Base-by-base conservation (phyloP, 2,888 invertebrate genomes). In the Drosophila yooni region DNA sequence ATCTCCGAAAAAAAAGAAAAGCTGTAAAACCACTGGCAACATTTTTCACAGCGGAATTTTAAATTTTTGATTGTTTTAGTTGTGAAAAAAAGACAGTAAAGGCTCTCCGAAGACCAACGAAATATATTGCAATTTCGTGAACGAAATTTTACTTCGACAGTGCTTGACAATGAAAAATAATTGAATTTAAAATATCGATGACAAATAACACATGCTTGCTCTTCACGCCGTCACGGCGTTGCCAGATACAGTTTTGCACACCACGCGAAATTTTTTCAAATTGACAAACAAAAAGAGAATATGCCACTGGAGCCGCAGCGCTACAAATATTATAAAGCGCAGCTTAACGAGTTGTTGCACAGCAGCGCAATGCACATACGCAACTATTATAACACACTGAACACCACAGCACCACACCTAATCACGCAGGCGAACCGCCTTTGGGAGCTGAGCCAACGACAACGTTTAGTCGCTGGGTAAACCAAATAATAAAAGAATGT, bases 381-480 rank as follows among this genome's bases (percentile, higher is more conserved):
- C 2, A 57, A 31, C 5, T 81, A 75, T 43, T 40, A 67, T 29
- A 38, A 18, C 4, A 6, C 43, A 2, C 27, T 74, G 2, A n/a
- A 5, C 18, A n/a, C 3, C 5, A 56, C 56, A 21, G n/a, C 36
- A 29, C 66, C 70, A 18, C 51, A 53, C 1, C 48, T 83, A 1
- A 29, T 50, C 3, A 48, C 13, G 10, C 60, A 67, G 27, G 68
- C 66, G 18, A 63, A 63, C 43, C 73, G 67, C 3, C 53, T 83
- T 15, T 83, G 83, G 83, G 83, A 83, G 8, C 31, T 81, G n/a
- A 69, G 61, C 18, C 81, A 86, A 61, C 70, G 86, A 2, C 61
- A 76, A 11, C 57, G 60, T 8, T 21, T 76, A 25, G 63, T 76
- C 21, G 50, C 54, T 21, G 71, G 83, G 83, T 83, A 82, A 80